Base-by-base conservation (phyloP, 2,888 invertebrate species). In the Agrilus mali region DNA sequence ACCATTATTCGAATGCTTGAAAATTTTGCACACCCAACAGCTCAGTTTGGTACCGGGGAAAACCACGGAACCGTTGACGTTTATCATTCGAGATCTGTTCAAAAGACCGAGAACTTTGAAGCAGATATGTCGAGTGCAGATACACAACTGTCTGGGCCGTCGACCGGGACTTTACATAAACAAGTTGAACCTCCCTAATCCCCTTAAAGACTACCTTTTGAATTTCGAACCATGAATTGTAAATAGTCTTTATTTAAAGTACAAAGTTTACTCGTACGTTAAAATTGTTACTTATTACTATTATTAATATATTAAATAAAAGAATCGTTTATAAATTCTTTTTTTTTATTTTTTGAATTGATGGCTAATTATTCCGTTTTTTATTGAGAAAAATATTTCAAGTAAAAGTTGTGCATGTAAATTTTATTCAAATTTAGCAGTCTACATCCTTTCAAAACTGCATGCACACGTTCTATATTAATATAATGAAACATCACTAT, bases 21-120 rank as follows among this genome's bases (percentile, higher is more conserved):
- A 77, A 58, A 73, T 80, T 56, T 70, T 72, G 65, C 77, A 70
- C 68, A 82, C 73, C 57, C 79, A 70, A 60, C 78, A 71, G 58
- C 71, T 72, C 58, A 78, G 73, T 61, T 74, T 73, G 67, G 75
- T 77, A 49, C 77, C 78, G 37, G 75, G 72, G 45, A 74, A 74
- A 61, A 71, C 72, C 61, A 76, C 78, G 14, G 75, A 77, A 61
- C 75, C 75, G 52, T 68, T 81, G 36, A 75, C 77, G 47, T 68
- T 71, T 47, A 65, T 80, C 31, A 73, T 83, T 50, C 74, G 78
- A 51, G 71, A 75, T 41, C 64, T 84, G 51, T 76, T 78, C 54
- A 76, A 77, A 33, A 70, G 73, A 47, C 84, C 85, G 8, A 69
- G 83, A 36, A 76, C 74, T 48, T 68, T 86, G n/a, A 82, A 82